Evolutionary conservation across 1,140 invertebrate species (phyloP), one percentile per base, ranked within the genome.

Genomic region (Sitobion miscanthi): DNA sequence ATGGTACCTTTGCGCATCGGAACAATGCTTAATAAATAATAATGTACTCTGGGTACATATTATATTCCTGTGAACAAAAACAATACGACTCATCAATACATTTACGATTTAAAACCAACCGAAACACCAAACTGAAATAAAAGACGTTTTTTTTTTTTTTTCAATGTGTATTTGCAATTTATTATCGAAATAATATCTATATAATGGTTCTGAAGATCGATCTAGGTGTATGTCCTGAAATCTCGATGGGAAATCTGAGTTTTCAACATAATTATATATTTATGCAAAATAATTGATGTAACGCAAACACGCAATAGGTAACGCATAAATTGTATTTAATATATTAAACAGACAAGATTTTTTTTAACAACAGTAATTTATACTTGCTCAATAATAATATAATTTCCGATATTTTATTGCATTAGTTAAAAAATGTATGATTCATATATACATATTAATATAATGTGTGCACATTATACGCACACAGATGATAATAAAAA

Each of bases 11-110:
- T 30, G 30, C 47, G n/a, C 23, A 87, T 47, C 47, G 14, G 45
- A 89, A 89, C 87, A 89, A 89, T 89, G 49, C 87, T 54, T 52
- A 89, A 54, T 89, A n/a, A 87, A 83, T 83, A 83, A 87, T 86
- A 86, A 86, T 86, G 30, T 38, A 45, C 45, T 86, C 45, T 6
- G 30, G 42, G 45, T 86, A 30, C 30, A n/a, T n/a, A 47, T 47
- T 86, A n/a, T 47, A 47, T 47, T 30, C 30, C 42, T 17, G 11
- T 52, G 25, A 47, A 47, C 5, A 86, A 47, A 47, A n/a, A 86
- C 45, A 86, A 86, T n/a, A 49, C 9, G 25, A n/a, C 25, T 47
- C 9, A 17, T 77, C n/a, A n/a, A 77, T 77, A 77, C 30, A 17
- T n/a, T 21, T 42, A 42, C 42, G 38, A 45, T 83, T 83, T 42